Conservation (phyloP, 2,113 vertebrate species). For the Myrmecobius fasciatus region DNA sequence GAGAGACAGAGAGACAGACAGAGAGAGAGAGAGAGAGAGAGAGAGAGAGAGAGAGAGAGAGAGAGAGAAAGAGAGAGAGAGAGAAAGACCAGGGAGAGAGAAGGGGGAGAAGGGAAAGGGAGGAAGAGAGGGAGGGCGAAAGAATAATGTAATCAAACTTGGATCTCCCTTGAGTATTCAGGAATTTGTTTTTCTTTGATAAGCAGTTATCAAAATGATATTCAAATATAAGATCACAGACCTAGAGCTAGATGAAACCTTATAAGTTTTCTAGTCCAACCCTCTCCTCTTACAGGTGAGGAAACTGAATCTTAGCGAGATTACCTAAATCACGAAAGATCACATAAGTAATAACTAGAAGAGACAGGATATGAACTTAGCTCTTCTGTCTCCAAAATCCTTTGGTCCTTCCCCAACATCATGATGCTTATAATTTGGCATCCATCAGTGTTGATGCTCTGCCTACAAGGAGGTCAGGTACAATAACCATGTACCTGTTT, state of each 20-base stretch:
- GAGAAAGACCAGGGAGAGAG: no score
- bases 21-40: no score
- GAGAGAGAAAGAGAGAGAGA: no score
- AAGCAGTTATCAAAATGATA: constrained; percentile 30
- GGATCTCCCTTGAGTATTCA: neutral
- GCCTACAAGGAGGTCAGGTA: neutral
- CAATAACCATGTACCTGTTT: constrained; percentile 10
- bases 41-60: no score
- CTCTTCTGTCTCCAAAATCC: neutral
- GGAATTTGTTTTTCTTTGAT: constrained; percentile 10
- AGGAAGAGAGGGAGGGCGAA: neutral
- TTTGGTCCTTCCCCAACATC: neutral
- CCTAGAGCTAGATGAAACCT: neutral
- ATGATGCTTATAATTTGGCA: neutral
- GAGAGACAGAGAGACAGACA: no score
- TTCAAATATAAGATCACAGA: neutral
- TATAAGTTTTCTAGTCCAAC: neutral
- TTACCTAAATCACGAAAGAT: neutral
- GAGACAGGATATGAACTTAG: neutral
- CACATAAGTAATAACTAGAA: neutral
- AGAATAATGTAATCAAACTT: neutral
- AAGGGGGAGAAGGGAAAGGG: no score
- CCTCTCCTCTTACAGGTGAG: neutral
- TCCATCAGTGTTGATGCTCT: neutral
- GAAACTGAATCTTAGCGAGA: neutral